Conservation (phyloP, 2,888 invertebrate genomes). For the Agrenia bidenticulata region DNA sequence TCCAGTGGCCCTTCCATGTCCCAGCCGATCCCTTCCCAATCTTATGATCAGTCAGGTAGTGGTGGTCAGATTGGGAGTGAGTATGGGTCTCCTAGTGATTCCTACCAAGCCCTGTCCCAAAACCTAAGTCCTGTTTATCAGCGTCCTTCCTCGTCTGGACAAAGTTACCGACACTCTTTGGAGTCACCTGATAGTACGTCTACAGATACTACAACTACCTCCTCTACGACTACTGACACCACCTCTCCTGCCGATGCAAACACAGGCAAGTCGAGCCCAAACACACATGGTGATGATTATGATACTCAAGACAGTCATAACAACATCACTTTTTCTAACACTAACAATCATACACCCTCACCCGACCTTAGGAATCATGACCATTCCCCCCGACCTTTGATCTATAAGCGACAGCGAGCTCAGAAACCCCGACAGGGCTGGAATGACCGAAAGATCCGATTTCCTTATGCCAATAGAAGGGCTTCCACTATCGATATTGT, state of each 20-base stretch:
- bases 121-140: constrained; percentile 44
- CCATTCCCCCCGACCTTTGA: constrained; percentile 2
- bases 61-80: constrained; percentile 15
- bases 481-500: neutral
- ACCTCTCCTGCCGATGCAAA: constrained; percentile 6
- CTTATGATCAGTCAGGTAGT: constrained; percentile 20
- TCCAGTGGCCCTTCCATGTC: constrained; percentile 31
- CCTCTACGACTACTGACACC: neutral
- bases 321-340: neutral
- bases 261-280: constrained; percentile 17
- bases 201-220: neutral
- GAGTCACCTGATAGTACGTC: neutral
- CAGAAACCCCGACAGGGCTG: neutral
- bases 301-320: constrained; percentile 1
- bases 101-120: constrained; percentile 41
- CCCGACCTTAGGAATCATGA: neutral
- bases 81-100: constrained; percentile 41
- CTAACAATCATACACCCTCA: neutral
- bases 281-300: constrained; percentile 5
- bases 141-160: constrained; percentile 26
- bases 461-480: neutral
- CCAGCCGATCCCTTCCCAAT: constrained; percentile 12
- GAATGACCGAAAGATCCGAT: neutral
- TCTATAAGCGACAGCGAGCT: constrained; percentile 13
- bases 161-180: constrained; percentile 6